phyloP scores from a whole-genome alignment of 2,797 vertebrate species.

The Taeniopygia guttata region DNA sequence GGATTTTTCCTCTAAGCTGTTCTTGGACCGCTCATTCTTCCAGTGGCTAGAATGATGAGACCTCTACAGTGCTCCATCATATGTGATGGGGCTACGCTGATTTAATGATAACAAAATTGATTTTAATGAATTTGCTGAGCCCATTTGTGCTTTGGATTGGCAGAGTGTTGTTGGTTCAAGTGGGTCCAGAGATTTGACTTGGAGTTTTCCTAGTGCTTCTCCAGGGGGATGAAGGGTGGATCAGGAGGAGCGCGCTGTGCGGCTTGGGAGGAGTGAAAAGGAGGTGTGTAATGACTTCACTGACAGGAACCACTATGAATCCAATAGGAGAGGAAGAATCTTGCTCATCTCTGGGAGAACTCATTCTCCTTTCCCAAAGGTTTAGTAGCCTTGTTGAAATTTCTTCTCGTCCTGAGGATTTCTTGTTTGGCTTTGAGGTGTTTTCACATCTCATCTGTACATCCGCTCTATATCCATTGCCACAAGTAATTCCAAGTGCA shows the following conservation, averaged over 20 bases:
- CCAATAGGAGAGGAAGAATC: not conserved
- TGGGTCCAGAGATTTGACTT: not conserved
- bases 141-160: not conserved
- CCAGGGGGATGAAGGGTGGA: fast-evolving
- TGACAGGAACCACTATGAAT: not conserved
- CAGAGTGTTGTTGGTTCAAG: fast-evolving
- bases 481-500: not conserved
- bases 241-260: not conserved
- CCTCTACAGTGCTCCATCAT: not conserved
- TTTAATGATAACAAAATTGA: not conserved
- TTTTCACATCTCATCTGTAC: not conserved
- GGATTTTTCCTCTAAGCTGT: not conserved
- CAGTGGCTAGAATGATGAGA: not conserved
- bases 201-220: not conserved
- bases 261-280: not conserved
- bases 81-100: fast-evolving
- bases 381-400: not conserved
- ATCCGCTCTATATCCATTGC: not conserved
- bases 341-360: not conserved
- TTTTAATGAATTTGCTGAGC: not conserved
- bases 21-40: fast-evolving
- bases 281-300: not conserved
- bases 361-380: not conserved
- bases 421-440: not conserved
- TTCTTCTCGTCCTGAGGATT: not conserved